Evolutionary conservation across 2,113 vertebrate species (phyloP), one percentile per base, ranked within the genome.

Genomic region (Drymodes brunneopygia): DNA sequence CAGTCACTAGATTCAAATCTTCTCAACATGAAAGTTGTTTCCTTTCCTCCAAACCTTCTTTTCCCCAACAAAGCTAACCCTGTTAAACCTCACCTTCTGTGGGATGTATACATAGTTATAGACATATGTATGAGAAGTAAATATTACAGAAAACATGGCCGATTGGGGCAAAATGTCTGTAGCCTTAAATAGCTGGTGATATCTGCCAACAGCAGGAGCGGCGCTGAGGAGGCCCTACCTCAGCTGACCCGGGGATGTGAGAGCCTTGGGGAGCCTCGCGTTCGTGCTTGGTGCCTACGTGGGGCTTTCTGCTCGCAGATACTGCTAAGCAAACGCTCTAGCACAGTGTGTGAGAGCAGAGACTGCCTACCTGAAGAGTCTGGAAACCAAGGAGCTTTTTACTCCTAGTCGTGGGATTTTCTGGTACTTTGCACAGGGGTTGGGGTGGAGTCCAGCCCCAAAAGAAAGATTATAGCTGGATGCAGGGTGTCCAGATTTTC

Each of bases 61-160:
- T 97, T 90, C 82, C 88, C 77, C 94, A 96, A 95, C 94, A 96
- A 94, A 97, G 95, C 92, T 96, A 96, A 97, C 94, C 94, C 93
- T 96, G 93, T 96, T 96, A 96, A 96, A 95, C 95, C 94, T 96
- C 88, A 96, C 95, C 96, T 97, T 97, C 95, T 96, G 95, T 96
- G 94, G 96, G 92, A 97, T 94, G 69, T 96, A 96, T 95, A 96
- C 92, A 92, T 96, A 96, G 96, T 95, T 97, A 91, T 87, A 97
- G 95, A 94, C 95, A 96, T 96, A 95, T 96, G 95, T 87, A 95
- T 9, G 5, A 95, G 88, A 84, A 96, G 88, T 93, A 96, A 96
- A 95, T 96, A 97, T 90, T 96, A 93, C 93, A 81, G 58, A 81
- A 96, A 94, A 60, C 69, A 29, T 36, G 94, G 90, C 80, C 65